Evolutionary conservation across 2,888 invertebrate species (phyloP), one percentile per base, ranked within the genome.

Genomic region (Brachycybe producta): DNA sequence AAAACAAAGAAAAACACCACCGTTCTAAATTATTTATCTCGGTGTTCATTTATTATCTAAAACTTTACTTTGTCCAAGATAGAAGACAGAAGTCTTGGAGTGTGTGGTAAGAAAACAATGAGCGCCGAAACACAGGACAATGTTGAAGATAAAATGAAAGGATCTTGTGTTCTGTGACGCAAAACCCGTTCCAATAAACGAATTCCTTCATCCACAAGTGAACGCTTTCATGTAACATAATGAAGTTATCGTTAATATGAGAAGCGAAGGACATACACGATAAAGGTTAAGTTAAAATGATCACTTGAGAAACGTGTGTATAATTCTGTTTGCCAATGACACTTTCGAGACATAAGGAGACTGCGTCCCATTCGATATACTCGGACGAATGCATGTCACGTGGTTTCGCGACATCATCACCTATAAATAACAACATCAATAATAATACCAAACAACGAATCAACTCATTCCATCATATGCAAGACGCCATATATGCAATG

Each of bases 111-210:
- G 70, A 90, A 91, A 26, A 88, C 84, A 65, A 91, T 90, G 2
- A 92, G 73, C 0, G 90, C 85, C 1, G 91, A 92, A 57, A 92
- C 82, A 68, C 88, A 86, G 0, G 91, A 91, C n/a, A 94, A 70
- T 50, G 88, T 68, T 44, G 83, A 77, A 0, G 91, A 91, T 23
- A 85, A 70, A 46, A 90, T 75, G 55, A 85, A 71, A 1, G 91
- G 84, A 68, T 90, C 84, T 49, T 73, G 75, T 0, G 85, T 84
- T 52, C 80, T 74, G 62, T 81, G 77, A 27, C 75, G 73, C 49
- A 91, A 73, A 63, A 87, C 87, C 58, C 82, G 73, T 65, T 84
- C 81, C 51, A 92, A 70, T 46, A 92, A 71, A 53, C 77, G 75
- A 52, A 90, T 69, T 0, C 90, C 90, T 24, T 78, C 75, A 47